Evolutionary conservation across 1,140 invertebrate genomes (phyloP), one percentile per base, ranked within the genome.

Genomic region (Andricus grossulariae): DNA sequence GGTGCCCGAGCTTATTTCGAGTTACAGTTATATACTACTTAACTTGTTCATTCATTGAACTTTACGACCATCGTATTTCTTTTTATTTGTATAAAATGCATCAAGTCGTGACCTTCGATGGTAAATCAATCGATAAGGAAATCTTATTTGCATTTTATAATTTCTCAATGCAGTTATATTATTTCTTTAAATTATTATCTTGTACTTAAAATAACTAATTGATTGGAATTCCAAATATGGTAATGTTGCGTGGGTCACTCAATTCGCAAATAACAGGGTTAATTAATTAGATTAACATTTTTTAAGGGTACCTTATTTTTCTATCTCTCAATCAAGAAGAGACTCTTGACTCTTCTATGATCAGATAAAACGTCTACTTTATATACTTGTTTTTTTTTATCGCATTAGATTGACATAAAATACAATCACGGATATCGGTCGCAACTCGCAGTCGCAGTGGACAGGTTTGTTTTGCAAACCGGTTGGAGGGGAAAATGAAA

Each of bases 381-480:
- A 45, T 45, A 8, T 10, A 16, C 25, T 4, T 66, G 16, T 45
- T 66, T 32, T 57, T 57, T 55, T 60, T 60, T 60, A 13, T 10
- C 57, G 32, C 16, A 66, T 39, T 66, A 13, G 32, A 16, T 8
- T 66, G 39, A 66, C 32, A 70, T 77, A 72, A 76, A 83, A 75
- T 60, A 73, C 74, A 76, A 21, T 15, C 50, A 52, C 25, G 51
- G 79, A 75, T 73, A 66, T 70, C 73, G 80, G 71, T 73, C 76
- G 79, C 45, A 19, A 50, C 19, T 73, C 76, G 79, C 45, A 19
- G 50, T 39, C 45, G 54, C 39, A 25, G 19, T 12, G 55, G 18
- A 21, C 55, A 18, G 50, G 32, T 21, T 52, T 25, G 39, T 50
- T n/a, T n/a, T 39, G 32, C 25, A 71, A 71, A n/a, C 21, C 54